These are phyloP conservation scores for Bubo scandiacus DNA, from an alignment of 2,113 vertebrate species.

Conservation along the genomic window DNA sequence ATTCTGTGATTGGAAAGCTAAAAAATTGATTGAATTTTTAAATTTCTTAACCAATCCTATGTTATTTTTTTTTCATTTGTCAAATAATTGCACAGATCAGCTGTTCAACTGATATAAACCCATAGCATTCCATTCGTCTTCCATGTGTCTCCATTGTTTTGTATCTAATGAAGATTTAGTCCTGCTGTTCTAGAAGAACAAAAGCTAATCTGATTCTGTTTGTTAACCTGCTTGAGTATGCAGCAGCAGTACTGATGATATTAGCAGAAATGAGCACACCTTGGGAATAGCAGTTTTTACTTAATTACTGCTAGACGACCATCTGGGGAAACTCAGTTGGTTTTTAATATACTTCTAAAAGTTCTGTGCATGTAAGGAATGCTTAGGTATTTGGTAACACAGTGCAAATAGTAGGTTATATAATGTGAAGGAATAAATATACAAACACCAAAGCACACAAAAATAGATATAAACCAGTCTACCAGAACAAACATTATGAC, in stretches of 20 bases:
- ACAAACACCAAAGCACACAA: neutral
- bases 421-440: neutral
- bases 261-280: conserved; percentile 33
- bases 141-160: neutral
- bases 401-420: neutral
- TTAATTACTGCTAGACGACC: neutral
- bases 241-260: conserved; percentile 3
- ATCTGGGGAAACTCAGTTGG: conserved; percentile 28
- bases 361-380: neutral
- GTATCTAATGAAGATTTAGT: neutral
- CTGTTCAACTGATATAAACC: neutral
- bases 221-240: conserved; percentile 4
- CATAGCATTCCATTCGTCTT: neutral
- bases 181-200: neutral
- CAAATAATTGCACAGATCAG: rapidly evolving
- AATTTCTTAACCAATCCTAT: neutral
- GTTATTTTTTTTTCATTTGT: neutral
- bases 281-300: conserved; percentile 44
- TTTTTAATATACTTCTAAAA: conserved; percentile 27
- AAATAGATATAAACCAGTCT: neutral
- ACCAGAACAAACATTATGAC: neutral
- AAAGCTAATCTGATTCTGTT: neutral
- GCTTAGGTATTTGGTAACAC: neutral
- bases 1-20: neutral
- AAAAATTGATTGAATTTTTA: neutral